These are phyloP conservation scores for Meloidogyne floridensis DNA, from an alignment of 1,140 invertebrate genomes.

Conservation along the genomic window DNA sequence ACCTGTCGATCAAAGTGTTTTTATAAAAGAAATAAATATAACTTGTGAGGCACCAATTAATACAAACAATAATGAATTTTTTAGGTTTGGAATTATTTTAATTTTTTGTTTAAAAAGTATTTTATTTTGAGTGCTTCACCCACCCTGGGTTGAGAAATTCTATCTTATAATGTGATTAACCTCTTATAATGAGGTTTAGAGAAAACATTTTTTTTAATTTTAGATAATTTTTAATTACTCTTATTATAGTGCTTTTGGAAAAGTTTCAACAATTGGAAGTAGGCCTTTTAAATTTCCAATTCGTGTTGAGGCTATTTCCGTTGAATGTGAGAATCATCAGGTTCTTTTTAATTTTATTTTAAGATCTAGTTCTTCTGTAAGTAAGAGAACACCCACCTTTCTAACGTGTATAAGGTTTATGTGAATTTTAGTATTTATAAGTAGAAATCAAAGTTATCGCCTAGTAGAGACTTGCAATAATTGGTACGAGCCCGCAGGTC, in stretches of 20 bases:
- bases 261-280: conserved; percentile 79
- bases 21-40: conserved; percentile 25
- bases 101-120: neutral
- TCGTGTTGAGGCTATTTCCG: conserved; percentile 76
- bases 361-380: too few relatives aligned
- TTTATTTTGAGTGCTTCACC: neutral
- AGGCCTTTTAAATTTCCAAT: conserved; percentile 77
- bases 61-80: conserved; percentile 27
- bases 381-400: too few relatives aligned
- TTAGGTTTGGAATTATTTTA: conserved; percentile 6
- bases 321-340: conserved; percentile 70
- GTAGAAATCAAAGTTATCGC: too few relatives aligned
- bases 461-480: too few relatives aligned
- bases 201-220: conserved; percentile 71
- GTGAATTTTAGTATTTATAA: too few relatives aligned
- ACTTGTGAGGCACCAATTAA: neutral
- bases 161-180: too few relatives aligned
- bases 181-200: conserved; percentile 72
- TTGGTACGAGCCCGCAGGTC: too few relatives aligned
- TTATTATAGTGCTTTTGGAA: conserved; percentile 77
- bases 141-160: too few relatives aligned
- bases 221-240: neutral
- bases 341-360: conserved; percentile 50
- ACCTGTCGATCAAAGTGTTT: conserved; percentile 20
- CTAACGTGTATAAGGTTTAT: too few relatives aligned